A percentile compares a stretch with the other conserved stretches of the same genome.
Conservation (phyloP, 2,113 vertebrate species). For the Burhinus bistriatus region DNA sequence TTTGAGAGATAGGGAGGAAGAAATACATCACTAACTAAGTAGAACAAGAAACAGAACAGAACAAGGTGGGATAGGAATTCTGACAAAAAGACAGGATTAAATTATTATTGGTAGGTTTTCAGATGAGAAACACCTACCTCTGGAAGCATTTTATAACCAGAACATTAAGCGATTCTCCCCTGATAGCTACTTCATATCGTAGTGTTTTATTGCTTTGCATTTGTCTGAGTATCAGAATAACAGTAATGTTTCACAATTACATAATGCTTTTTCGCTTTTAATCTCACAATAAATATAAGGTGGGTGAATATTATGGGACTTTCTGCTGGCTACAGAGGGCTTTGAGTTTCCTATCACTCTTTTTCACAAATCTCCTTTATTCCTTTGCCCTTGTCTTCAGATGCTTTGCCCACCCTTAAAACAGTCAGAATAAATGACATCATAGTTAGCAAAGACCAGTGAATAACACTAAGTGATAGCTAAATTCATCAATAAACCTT, state of each 20-base stretch:
- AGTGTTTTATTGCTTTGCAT: conserved; percentile 39
- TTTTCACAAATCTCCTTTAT: conserved; percentile 58
- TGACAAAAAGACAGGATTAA: conserved; percentile 9
- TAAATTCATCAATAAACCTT: neutral
- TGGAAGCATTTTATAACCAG: neutral
- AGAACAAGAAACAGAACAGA: conserved; percentile 4
- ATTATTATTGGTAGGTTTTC: neutral
- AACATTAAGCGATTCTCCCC: neutral
- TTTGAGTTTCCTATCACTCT: conserved; percentile 1
- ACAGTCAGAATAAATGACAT: neutral
- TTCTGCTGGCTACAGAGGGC: conserved; percentile 17
- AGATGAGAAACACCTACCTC: neutral
- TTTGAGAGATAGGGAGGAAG: conserved; percentile 42
- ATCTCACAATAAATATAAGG: conserved; percentile 43
- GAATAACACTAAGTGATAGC: neutral
- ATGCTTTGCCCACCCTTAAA: neutral
- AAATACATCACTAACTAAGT: neutral
- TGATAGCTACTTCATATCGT: conserved; percentile 2
- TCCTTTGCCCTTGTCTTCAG: neutral
- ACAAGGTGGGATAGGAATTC: conserved; percentile 10
- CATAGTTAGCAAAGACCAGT: neutral
- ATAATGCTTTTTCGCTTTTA: conserved; percentile 45
- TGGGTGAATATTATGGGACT: neutral
- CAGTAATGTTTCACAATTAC: conserved; percentile 18
- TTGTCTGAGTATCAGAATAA: conserved; percentile 14